These are phyloP conservation scores for Sphecodes monilicornis DNA, from an alignment of 2,888 invertebrate species.

Conservation along the genomic window DNA sequence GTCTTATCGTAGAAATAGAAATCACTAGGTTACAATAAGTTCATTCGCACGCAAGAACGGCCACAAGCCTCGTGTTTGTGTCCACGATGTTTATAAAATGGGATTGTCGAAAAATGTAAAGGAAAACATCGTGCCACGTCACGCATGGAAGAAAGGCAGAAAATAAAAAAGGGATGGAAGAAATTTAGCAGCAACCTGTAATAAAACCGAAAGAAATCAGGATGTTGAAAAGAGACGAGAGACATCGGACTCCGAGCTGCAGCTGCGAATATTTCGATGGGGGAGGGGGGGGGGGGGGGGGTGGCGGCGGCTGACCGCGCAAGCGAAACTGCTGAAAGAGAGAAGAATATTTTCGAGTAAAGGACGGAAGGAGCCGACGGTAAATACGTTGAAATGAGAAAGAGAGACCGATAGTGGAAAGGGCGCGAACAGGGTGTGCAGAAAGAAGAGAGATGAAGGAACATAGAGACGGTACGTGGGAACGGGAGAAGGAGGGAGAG, in stretches of 20 bases:
- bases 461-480: constrained; percentile 22
- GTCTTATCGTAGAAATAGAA: background rate
- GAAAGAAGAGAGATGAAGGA: constrained; percentile 30
- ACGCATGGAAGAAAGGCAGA: background rate
- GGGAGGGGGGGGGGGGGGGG: background rate
- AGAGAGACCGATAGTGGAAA: constrained; percentile 24
- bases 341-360: constrained; percentile 40
- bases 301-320: constrained; percentile 12
- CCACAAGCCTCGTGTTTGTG: background rate
- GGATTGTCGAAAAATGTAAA: background rate
- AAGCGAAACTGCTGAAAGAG: constrained; percentile 19
- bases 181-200: constrained; percentile 1
- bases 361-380: constrained; percentile 31
- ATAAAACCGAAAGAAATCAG: constrained; percentile 3
- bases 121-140: background rate
- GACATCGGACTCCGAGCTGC: constrained; percentile 23
- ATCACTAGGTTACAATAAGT: background rate
- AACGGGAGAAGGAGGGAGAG: constrained; percentile 18
- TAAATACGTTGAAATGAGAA: constrained; percentile 27
- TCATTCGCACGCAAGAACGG: background rate
- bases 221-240: constrained; percentile 3
- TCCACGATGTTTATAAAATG: background rate
- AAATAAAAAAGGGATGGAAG: constrained; percentile 4
- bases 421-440: constrained; percentile 33
- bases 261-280: constrained; percentile 47